phyloP scores from a whole-genome alignment of 2,888 invertebrate species.

The Drosophila mulleri region DNA sequence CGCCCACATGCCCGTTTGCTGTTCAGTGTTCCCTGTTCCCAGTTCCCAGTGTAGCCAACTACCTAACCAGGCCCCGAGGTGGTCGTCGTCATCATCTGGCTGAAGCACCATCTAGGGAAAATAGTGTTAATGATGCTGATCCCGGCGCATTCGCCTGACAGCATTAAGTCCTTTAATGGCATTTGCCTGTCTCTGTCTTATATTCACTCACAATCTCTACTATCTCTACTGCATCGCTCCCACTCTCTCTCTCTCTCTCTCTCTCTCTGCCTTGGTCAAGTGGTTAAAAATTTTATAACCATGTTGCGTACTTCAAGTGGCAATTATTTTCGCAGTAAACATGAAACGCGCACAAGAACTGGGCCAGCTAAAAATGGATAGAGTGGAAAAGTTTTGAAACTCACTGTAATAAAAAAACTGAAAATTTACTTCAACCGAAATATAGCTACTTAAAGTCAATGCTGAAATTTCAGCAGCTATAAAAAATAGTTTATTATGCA shows the following conservation, averaged over 20 bases:
- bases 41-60: neutral
- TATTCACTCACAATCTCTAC: neutral
- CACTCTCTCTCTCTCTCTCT: neutral
- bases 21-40: neutral
- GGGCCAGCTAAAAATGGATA: neutral
- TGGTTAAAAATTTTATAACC: conserved; percentile 57
- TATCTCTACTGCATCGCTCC: neutral
- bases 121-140: conserved; percentile 80
- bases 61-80: conserved; percentile 1
- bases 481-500: neutral
- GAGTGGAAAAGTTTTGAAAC: neutral
- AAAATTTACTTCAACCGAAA: neutral
- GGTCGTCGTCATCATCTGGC: conserved; percentile 56
- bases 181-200: conserved; percentile 17
- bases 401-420: neutral
- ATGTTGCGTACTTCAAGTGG: conserved; percentile 59
- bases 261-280: conserved; percentile 10
- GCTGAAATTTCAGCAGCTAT: neutral
- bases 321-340: conserved; percentile 54
- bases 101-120: conserved; percentile 76
- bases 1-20: neutral
- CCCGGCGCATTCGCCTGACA: conserved; percentile 63
- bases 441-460: neutral
- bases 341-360: conserved; percentile 1
- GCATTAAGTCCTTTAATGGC: conserved; percentile 67